Evolutionary conservation across 2,888 invertebrate genomes (phyloP).

Genomic region (Agrochola circellaris): DNA sequence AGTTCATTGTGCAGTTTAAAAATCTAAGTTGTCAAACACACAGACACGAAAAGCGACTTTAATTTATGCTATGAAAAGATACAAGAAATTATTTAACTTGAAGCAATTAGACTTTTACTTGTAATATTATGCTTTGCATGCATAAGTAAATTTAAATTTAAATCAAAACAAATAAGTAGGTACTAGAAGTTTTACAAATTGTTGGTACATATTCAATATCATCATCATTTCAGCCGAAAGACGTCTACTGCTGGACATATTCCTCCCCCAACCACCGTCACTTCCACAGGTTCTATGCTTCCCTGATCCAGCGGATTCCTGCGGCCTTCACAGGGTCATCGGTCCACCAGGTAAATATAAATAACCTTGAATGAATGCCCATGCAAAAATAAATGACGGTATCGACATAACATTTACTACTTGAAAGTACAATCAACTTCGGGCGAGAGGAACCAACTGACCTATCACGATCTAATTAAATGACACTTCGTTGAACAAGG

Average conservation of each 20-base stretch:
- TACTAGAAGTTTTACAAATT: too few relatives aligned
- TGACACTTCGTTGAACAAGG: slow-evolving; percentile 19
- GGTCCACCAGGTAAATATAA: neutral
- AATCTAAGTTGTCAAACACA: too few relatives aligned
- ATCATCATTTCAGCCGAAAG: too few relatives aligned
- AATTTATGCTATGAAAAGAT: neutral
- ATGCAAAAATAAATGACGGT: neutral
- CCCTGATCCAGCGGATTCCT: too few relatives aligned
- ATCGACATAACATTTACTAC: neutral
- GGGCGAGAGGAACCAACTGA: slow-evolving; percentile 3
- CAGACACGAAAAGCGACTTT: too few relatives aligned
- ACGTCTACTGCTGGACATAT: too few relatives aligned
- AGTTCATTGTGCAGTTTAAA: neutral
- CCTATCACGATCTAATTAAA: slow-evolving; percentile 41
- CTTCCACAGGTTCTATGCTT: too few relatives aligned
- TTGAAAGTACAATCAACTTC: neutral
- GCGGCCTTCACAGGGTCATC: too few relatives aligned
- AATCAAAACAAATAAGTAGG: too few relatives aligned
- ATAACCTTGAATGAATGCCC: neutral
- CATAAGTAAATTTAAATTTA: too few relatives aligned
- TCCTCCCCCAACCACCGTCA: too few relatives aligned
- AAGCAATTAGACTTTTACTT: neutral
- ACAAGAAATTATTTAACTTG: neutral
- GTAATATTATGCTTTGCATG: neutral
- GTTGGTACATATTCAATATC: too few relatives aligned